phyloP scores from a whole-genome alignment of 2,113 vertebrate species.

The Cygnus buccinator region DNA sequence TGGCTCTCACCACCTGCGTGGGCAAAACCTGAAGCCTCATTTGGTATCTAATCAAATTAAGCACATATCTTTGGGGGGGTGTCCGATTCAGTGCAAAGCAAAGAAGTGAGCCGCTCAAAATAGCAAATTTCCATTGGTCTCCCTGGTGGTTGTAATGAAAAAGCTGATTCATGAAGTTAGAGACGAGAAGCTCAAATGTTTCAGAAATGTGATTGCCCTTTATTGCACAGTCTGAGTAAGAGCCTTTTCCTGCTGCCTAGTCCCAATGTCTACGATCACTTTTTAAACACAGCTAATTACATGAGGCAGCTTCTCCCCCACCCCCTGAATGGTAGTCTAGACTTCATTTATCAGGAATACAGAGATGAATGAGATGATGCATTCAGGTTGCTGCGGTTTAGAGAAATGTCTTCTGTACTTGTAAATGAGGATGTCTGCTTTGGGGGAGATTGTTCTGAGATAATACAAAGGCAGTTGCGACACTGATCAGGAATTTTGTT shows the following conservation, averaged over 20 bases:
- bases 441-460: background rate
- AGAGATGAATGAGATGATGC: constrained; percentile 12
- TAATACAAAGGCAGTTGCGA: background rate
- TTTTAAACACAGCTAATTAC: constrained; percentile 28
- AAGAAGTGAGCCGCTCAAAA: background rate
- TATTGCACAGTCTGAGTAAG: background rate
- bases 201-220: background rate
- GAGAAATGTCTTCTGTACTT: background rate
- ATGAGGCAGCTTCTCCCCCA: background rate
- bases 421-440: background rate
- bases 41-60: background rate
- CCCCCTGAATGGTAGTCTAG: background rate
- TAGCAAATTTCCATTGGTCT: background rate
- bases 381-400: background rate
- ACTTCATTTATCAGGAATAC: constrained; percentile 29
- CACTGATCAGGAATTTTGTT: background rate
- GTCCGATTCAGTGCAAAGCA: background rate
- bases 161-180: background rate
- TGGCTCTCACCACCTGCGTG: background rate
- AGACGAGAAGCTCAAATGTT: background rate
- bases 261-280: background rate
- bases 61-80: background rate
- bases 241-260: constrained; percentile 13
- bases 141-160: background rate
- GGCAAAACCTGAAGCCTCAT: background rate